Evolutionary conservation across 1,140 invertebrate species (phyloP).

Genomic region (Oryctes rhinoceros): DNA sequence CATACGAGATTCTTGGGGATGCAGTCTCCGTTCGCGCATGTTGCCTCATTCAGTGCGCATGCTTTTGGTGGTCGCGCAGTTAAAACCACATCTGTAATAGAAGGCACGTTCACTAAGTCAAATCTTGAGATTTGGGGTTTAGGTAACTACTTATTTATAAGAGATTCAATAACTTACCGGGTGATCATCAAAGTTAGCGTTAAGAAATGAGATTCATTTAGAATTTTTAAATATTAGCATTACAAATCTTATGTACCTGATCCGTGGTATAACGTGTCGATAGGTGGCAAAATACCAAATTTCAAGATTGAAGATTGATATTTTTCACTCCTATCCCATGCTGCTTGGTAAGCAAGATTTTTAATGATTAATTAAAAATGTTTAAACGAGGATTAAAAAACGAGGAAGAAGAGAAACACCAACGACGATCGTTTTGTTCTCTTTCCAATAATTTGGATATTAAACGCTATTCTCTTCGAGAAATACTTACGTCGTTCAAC

Average conservation of each 20-base stretch:
- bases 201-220: conserved; percentile 16
- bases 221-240: background rate
- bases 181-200: conserved; percentile 19
- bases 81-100: background rate
- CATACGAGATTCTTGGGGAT: conserved; percentile 84
- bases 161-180: conserved; percentile 18
- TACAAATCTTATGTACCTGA: conserved; percentile 57
- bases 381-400: no score
- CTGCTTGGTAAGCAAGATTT: conserved; percentile 56
- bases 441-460: no score
- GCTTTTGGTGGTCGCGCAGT: conserved; percentile 60
- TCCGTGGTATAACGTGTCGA: conserved; percentile 59
- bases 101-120: background rate
- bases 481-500: conserved; percentile 78
- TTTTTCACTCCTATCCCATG: conserved; percentile 59
- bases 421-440: no score
- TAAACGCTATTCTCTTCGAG: no score
- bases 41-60: conserved; percentile 83
- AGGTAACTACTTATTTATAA: background rate
- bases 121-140: no score
- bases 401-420: conserved; percentile 12
- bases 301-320: conserved; percentile 58
- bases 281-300: conserved; percentile 59
- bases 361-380: no score
- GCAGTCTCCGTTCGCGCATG: conserved; percentile 91